phyloP scores from a whole-genome alignment of 2,797 vertebrate species.

The Pipistrellus nathusii region DNA sequence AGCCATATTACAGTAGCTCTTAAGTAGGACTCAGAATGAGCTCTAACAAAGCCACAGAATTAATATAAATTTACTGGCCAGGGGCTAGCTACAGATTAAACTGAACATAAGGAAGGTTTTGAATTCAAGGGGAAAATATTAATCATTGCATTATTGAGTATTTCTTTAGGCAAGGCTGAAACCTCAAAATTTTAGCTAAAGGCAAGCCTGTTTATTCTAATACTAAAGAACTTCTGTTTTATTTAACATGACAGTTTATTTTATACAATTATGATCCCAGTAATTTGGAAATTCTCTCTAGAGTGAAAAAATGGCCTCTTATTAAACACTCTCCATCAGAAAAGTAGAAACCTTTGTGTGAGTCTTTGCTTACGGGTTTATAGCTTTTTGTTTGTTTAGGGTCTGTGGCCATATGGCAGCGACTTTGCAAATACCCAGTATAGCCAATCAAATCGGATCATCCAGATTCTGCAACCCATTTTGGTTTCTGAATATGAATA shows the following conservation, averaged over 20 bases:
- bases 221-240: slow-evolving; percentile 36
- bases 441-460: neutral
- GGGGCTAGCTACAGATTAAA: neutral
- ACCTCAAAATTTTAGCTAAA: slow-evolving; percentile 53
- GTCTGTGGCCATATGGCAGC: neutral
- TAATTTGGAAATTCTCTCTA: slow-evolving; percentile 43
- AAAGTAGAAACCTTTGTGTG: neutral
- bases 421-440: neutral
- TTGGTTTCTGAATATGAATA: neutral
- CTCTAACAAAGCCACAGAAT: neutral
- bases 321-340: neutral
- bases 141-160: neutral
- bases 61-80: neutral
- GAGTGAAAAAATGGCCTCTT: neutral
- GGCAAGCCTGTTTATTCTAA: neutral
- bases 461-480: neutral
- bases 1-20: neutral
- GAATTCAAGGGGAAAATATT: slow-evolving; percentile 2
- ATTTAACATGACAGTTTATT: neutral
- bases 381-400: neutral
- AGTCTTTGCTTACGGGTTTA: neutral
- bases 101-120: neutral
- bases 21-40: neutral
- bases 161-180: slow-evolving; percentile 51
- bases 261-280: neutral